Percentiles rank a stretch among this genome's conserved stretches.
These are phyloP conservation scores for Temnothorax curvispinosus DNA, from an alignment of 1,140 invertebrate species.

Conservation along the genomic window DNA sequence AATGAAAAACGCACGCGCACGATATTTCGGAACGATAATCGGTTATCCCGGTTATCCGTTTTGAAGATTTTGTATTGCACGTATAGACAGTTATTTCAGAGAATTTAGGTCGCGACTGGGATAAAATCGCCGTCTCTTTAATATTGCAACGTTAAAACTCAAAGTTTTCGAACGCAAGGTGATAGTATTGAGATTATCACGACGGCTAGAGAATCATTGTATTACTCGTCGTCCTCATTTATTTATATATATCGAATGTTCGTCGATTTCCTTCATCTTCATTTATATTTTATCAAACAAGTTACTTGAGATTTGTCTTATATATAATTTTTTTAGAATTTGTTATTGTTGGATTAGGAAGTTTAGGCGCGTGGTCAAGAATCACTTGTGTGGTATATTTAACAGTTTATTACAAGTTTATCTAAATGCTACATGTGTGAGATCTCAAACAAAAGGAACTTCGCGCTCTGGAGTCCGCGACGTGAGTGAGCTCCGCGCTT, in stretches of 20 bases:
- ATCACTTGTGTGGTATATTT: no score
- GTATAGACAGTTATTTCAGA: background rate
- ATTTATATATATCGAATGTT: background rate
- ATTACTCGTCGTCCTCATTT: background rate
- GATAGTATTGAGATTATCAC: background rate
- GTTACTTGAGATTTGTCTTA: background rate
- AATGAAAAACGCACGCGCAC: background rate
- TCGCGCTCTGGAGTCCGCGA: no score
- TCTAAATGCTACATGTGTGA: no score
- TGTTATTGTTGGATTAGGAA: no score
- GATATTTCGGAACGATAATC: background rate
- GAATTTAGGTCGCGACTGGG: conserved; percentile 14
- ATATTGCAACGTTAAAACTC: background rate
- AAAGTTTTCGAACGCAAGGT: background rate
- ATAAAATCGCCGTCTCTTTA: conserved; percentile 17
- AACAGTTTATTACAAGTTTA: no score
- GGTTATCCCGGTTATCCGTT: background rate
- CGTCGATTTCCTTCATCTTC: background rate
- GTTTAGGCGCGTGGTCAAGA: no score
- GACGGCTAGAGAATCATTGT: background rate
- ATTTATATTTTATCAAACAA: background rate
- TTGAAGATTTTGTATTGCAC: background rate
- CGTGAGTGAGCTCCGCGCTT: no score
- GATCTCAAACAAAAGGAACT: no score
- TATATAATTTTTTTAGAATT: background rate